Evolutionary conservation across 2,888 invertebrate genomes (phyloP), one percentile per base, ranked within the genome.

Genomic region (Philhelius pedissequus): DNA sequence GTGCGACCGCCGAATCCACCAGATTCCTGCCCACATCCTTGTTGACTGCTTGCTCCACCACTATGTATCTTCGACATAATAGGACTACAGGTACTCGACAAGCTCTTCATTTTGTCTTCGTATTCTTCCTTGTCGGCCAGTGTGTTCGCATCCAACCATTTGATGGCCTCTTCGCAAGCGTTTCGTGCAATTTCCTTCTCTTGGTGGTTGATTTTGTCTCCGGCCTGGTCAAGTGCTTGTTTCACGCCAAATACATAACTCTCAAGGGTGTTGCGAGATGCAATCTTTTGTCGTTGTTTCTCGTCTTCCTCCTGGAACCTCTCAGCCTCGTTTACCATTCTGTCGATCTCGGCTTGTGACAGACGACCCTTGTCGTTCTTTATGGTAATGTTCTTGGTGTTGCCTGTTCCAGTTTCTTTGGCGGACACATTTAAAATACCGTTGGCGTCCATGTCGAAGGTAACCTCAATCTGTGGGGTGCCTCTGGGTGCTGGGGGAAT

Each of bases 401-500:
- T 94, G 13, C 93, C 94, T 2, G 93, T 93, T 88, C 93, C 93
- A 88, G 93, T 93, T 78, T 94, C 94, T 74, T 94, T 93, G 15
- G 96, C 97, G 0, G 96, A 94, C 4, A 97, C 97, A 89, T 96
- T 96, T 86, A 98, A 92, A 91, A 98, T 98, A 90, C 98, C 98
- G 92, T 98, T 97, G 58, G 97, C 97, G 89, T 98, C 97, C 88
- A 95, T 94, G 38, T 88, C 88, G 90, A 96, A 96, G 56, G 95
- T 96, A 27, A 96, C 95, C 90, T 96, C 97, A 92, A 94, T 97
- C 92, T 94, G 97, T 86, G 94, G 97, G 87, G 95, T 97, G 89
- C 94, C 98, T 87, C 94, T 95, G 80, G 94, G 98, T 90, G 96
- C 96, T 8, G 98, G 98, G 2, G 98, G 97, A 89, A 98, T 98